phyloP scores from a whole-genome alignment of 2,888 invertebrate species.

The Drosophila formosana region DNA sequence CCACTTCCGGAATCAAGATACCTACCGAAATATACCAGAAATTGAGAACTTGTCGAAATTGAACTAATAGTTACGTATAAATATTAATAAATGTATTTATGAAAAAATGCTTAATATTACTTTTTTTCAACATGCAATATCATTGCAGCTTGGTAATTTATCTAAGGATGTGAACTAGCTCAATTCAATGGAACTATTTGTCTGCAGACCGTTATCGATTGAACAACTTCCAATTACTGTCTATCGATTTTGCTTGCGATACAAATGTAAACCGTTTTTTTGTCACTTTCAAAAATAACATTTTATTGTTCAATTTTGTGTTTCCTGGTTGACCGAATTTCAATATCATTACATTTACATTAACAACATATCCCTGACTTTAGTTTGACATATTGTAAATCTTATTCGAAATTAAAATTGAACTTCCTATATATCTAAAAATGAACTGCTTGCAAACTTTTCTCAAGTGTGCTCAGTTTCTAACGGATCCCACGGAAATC shows the following conservation, averaged over 20 bases:
- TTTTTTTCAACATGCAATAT: too few species aligned
- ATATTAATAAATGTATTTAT: too few species aligned
- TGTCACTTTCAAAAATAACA: conserved; percentile 20
- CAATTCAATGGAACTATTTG: neutral
- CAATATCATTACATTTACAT: neutral
- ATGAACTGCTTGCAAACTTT: conserved; percentile 49
- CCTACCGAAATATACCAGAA: neutral
- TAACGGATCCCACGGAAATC: conserved; percentile 47
- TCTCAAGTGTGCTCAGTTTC: conserved; percentile 45
- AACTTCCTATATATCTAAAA: conserved; percentile 1
- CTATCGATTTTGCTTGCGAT: conserved; percentile 15
- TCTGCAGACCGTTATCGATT: neutral
- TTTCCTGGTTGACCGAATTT: neutral
- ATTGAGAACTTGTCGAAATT: neutral
- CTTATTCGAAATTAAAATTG: conserved; percentile 1
- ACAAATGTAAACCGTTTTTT: conserved; percentile 5
- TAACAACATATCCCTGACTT: neutral
- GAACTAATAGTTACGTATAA: neutral
- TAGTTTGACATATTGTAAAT: conserved; percentile 10
- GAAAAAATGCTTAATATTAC: too few species aligned
- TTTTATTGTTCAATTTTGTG: conserved; percentile 10
- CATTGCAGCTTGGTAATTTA: too few species aligned
- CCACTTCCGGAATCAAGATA: neutral
- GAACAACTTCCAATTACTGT: neutral
- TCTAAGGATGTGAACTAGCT: neutral